Percentiles rank a stretch among this genome's conserved stretches.
Evolutionary conservation across 1,140 invertebrate genomes (phyloP).

Genomic region (Ruditapes philippinarum): DNA sequence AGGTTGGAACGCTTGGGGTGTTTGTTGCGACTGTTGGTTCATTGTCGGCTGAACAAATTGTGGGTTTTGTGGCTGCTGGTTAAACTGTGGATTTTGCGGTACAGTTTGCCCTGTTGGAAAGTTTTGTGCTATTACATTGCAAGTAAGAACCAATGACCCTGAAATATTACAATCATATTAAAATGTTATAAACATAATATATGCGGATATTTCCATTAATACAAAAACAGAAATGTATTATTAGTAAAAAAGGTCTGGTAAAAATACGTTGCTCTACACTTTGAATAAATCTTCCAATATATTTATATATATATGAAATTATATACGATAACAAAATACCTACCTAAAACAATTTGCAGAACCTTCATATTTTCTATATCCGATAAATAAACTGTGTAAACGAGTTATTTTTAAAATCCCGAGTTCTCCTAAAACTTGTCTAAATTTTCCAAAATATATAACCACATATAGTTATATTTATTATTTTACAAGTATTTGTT

Average conservation of each 20-base stretch:
- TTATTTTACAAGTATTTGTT: background rate
- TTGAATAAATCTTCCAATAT: too few species aligned
- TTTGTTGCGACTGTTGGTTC: background rate
- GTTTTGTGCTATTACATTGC: background rate
- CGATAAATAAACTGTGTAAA: background rate
- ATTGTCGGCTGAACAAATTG: slow-evolving; percentile 13
- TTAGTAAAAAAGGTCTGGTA: background rate
- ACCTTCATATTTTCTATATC: background rate
- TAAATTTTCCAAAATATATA: background rate
- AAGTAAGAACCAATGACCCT: background rate
- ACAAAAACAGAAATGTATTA: background rate
- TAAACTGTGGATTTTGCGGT: slow-evolving; percentile 4
- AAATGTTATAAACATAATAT: background rate
- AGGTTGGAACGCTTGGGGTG: background rate
- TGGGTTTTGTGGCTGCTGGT: background rate
- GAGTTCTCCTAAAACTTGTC: background rate
- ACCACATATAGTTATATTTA: background rate
- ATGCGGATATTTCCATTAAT: background rate
- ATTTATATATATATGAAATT: background rate
- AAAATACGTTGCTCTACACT: too few species aligned
- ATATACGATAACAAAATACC: background rate
- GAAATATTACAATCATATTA: background rate
- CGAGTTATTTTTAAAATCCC: background rate
- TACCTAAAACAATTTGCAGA: background rate
- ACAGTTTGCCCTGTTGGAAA: slow-evolving; percentile 6